Conservation (phyloP, 2,797 vertebrate species). For the Momotus momota region DNA sequence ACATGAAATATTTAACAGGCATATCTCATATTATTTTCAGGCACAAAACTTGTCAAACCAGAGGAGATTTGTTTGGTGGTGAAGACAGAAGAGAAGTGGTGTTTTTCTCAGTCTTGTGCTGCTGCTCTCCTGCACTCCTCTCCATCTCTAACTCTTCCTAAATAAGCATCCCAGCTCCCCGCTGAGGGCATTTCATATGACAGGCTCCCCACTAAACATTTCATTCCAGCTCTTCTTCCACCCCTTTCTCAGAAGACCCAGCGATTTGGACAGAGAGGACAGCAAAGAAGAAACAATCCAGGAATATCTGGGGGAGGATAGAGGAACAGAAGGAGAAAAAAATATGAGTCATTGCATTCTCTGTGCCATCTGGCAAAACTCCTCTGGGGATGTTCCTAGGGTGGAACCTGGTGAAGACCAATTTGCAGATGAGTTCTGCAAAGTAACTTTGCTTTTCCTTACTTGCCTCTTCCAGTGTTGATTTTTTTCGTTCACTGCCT, state of each 20-base stretch:
- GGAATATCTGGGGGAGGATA: not conserved
- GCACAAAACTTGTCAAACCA: not conserved
- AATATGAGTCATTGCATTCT: not conserved
- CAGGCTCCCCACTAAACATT: not conserved
- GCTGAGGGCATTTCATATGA: not conserved
- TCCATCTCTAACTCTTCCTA: not conserved
- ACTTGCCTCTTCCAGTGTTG: not conserved
- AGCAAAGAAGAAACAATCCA: not conserved
- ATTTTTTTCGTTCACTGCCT: not conserved
- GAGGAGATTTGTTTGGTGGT: not conserved
- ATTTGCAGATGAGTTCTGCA: not conserved
- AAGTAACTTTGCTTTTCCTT: not conserved
- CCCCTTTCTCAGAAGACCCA: not conserved
- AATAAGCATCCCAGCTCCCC: not conserved
- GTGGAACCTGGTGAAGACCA: not conserved
- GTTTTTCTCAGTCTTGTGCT: not conserved
- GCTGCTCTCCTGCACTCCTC: not conserved
- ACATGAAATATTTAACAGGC: not conserved
- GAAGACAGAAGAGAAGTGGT: not conserved
- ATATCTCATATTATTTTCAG: not conserved
- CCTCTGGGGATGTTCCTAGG: not conserved
- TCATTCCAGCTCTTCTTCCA: not conserved
- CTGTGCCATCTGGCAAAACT: not conserved
- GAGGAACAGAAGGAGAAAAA: not conserved
- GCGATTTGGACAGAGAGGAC: not conserved